Percentiles rank a stretch among this genome's conserved stretches.
phyloP scores from a whole-genome alignment of 2,797 vertebrate genomes.

The Danionella dracula region DNA sequence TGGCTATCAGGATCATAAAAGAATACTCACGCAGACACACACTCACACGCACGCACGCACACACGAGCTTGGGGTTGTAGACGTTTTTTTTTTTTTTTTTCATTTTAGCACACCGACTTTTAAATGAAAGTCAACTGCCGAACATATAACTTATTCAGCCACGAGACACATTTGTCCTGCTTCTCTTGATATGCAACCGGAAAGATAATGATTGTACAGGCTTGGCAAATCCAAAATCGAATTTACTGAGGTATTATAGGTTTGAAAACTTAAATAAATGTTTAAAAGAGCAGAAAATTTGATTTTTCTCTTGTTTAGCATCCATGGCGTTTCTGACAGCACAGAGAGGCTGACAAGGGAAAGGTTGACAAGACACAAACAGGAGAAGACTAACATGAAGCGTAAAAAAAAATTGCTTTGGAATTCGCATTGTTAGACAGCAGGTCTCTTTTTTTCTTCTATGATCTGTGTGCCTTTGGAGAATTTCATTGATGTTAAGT shows the following conservation, averaged over 20 bases:
- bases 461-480: slow-evolving; percentile 50
- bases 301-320: neutral
- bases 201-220: slow-evolving; percentile 17
- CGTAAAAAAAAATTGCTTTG: slow-evolving; percentile 45
- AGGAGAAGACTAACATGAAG: slow-evolving; percentile 47
- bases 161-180: slow-evolving; percentile 33
- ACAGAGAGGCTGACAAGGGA: slow-evolving; percentile 37
- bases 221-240: slow-evolving; percentile 10
- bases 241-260: slow-evolving; percentile 6
- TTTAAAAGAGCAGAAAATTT: neutral
- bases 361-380: slow-evolving; percentile 40
- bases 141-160: slow-evolving; percentile 29
- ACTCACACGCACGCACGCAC: no score
- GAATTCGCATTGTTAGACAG: slow-evolving; percentile 52
- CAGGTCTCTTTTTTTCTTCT: slow-evolving; percentile 41
- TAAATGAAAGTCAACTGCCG: slow-evolving; percentile 44
- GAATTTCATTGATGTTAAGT: slow-evolving; percentile 49
- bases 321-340: slow-evolving; percentile 7
- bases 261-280: neutral
- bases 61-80: slow-evolving; percentile 1
- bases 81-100: slow-evolving; percentile 36
- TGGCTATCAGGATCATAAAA: slow-evolving; percentile 32
- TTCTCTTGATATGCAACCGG: slow-evolving; percentile 32
- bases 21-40: slow-evolving; percentile 14
- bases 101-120: slow-evolving; percentile 41